Evolutionary conservation across 2,113 vertebrate species (phyloP).

Genomic region (Psilopsiagon aymara): DNA sequence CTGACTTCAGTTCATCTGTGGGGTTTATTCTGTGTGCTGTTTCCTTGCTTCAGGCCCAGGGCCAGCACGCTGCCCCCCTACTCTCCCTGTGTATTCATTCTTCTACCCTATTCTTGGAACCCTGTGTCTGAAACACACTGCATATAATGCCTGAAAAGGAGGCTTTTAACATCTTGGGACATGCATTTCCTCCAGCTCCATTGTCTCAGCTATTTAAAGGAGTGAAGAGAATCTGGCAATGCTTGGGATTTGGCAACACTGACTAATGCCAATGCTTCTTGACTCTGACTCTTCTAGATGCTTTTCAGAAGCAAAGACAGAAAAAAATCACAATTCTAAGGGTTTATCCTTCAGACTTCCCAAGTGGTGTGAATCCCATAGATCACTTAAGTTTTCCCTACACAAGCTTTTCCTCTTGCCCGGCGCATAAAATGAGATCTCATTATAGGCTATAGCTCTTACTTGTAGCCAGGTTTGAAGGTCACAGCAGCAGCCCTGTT

Average conservation of each 20-base stretch:
- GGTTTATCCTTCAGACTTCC: not conserved
- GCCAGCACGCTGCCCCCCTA: not conserved
- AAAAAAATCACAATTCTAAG: not conserved
- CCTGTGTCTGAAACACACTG: not conserved
- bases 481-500: not conserved
- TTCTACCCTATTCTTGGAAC: not conserved
- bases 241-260: not conserved
- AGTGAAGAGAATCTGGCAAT: not conserved
- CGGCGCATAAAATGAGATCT: not conserved
- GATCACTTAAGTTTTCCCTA: not conserved
- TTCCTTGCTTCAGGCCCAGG: not conserved
- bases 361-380: not conserved
- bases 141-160: not conserved
- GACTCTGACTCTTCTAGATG: not conserved
- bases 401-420: not conserved
- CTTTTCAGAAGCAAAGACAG: not conserved
- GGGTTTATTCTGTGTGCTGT: not conserved
- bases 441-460: not conserved
- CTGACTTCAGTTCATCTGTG: not conserved
- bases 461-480: not conserved
- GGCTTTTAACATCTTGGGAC: not conserved
- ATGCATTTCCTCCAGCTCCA: not conserved
- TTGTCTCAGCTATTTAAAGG: not conserved
- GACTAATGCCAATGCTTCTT: not conserved
- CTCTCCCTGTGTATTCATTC: not conserved